These are phyloP conservation scores for Schizopygopsis pylzovi DNA, from an alignment of 2,797 vertebrate species.

Conservation along the genomic window DNA sequence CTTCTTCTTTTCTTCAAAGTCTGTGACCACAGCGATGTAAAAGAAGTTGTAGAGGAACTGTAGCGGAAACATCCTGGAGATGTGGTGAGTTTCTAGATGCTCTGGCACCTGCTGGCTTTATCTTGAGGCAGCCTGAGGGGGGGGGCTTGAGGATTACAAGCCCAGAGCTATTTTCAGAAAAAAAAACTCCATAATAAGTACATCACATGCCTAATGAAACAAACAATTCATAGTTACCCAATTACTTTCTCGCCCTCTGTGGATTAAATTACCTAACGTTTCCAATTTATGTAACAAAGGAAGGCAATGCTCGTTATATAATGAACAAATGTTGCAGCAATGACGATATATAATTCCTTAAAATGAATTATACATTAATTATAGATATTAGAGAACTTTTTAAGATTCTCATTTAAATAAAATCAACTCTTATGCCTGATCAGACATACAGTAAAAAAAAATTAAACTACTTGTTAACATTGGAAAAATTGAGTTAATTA, in stretches of 20 bases:
- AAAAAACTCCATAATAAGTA: conserved; percentile 65
- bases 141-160: conserved; percentile 70
- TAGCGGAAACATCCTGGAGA: conserved; percentile 73
- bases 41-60: conserved; percentile 72
- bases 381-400: neutral
- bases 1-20: conserved; percentile 59
- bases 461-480: neutral
- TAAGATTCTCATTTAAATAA: neutral
- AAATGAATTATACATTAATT: neutral
- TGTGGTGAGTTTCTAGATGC: conserved; percentile 31
- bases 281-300: conserved; percentile 43
- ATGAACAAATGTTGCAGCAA: conserved; percentile 18
- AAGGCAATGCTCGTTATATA: conserved; percentile 29
- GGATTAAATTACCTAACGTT: conserved; percentile 28
- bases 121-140: conserved; percentile 62
- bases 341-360: conserved; percentile 17
- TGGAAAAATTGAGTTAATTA: neutral
- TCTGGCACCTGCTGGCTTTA: conserved; percentile 65
- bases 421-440: neutral
- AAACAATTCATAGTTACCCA: conserved; percentile 52
- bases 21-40: conserved; percentile 63
- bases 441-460: neutral
- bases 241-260: conserved; percentile 19
- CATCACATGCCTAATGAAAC: conserved; percentile 66
- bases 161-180: conserved; percentile 61